phyloP scores from a whole-genome alignment of 2,113 vertebrate genomes.

The Brienomyrus brachyistius region DNA sequence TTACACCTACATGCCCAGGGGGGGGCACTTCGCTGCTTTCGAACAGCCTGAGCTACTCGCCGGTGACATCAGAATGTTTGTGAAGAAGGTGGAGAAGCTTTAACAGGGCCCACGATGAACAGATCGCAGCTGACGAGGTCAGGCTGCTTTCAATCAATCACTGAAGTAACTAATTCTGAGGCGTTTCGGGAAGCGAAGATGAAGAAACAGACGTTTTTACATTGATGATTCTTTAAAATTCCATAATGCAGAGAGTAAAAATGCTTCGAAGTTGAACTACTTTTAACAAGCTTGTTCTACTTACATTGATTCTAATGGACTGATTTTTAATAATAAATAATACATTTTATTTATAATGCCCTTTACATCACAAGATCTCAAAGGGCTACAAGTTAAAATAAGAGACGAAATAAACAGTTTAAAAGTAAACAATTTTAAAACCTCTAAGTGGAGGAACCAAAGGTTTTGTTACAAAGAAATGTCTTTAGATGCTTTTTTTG shows the following conservation, averaged over 20 bases:
- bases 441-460: too few species aligned
- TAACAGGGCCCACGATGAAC: background rate
- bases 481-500: too few species aligned
- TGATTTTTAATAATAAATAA: background rate
- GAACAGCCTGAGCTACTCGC: conserved; percentile 74
- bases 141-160: background rate
- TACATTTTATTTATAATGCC: too few species aligned
- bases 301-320: background rate
- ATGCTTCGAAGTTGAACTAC: background rate
- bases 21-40: conserved; percentile 79
- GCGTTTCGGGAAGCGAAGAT: background rate
- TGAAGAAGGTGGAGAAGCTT: conserved; percentile 63
- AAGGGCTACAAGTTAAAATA: too few species aligned
- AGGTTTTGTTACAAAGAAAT: too few species aligned
- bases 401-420: too few species aligned
- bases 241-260: background rate
- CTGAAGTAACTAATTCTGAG: background rate
- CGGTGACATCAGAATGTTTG: conserved; percentile 66
- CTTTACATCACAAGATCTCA: too few species aligned
- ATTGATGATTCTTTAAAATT: background rate
- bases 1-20: conserved; percentile 67
- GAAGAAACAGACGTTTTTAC: background rate
- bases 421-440: too few species aligned
- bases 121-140: background rate
- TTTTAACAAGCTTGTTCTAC: background rate